These are phyloP conservation scores for Synanthedon vespiformis DNA, from an alignment of 2,888 invertebrate genomes.

Conservation along the genomic window DNA sequence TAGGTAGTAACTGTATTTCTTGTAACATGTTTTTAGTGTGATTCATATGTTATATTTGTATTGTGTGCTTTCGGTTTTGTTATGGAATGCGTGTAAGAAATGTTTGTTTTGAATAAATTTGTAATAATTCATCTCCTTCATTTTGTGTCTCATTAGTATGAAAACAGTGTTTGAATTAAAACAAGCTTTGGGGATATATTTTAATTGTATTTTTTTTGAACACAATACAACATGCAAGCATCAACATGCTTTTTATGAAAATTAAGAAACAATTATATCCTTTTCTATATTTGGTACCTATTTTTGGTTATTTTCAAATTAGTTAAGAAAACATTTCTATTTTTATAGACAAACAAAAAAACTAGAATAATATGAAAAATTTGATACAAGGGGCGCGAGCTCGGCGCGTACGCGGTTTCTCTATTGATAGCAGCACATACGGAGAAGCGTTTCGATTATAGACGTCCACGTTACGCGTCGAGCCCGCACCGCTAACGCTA, in stretches of 20 bases:
- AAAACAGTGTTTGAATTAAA: background rate
- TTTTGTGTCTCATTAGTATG: too few species aligned
- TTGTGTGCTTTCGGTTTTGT: too few species aligned
- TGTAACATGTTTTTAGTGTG: too few species aligned
- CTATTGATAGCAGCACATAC: too few species aligned
- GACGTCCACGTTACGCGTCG: too few species aligned
- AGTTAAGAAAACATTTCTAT: conserved; percentile 62
- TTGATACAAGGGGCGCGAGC: conserved; percentile 42
- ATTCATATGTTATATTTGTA: too few species aligned
- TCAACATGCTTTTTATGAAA: conserved; percentile 63
- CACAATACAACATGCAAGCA: conserved; percentile 72
- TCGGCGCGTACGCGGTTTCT: conserved; percentile 11
- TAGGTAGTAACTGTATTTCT: too few species aligned
- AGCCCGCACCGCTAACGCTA: conserved; percentile 4
- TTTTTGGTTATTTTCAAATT: conserved; percentile 68
- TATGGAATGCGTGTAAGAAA: too few species aligned
- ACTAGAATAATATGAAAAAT: conserved; percentile 66
- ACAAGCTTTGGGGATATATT: conserved; percentile 45
- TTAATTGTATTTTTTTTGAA: conserved; percentile 67
- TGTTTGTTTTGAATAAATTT: too few species aligned
- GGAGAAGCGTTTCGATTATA: too few species aligned
- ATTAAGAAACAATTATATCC: conserved; percentile 64
- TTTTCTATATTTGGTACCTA: conserved; percentile 69
- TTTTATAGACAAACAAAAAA: conserved; percentile 59
- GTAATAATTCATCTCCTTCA: too few species aligned